Evolutionary conservation across 2,888 invertebrate genomes (phyloP).

Genomic region (Dolomedes plantarius): DNA sequence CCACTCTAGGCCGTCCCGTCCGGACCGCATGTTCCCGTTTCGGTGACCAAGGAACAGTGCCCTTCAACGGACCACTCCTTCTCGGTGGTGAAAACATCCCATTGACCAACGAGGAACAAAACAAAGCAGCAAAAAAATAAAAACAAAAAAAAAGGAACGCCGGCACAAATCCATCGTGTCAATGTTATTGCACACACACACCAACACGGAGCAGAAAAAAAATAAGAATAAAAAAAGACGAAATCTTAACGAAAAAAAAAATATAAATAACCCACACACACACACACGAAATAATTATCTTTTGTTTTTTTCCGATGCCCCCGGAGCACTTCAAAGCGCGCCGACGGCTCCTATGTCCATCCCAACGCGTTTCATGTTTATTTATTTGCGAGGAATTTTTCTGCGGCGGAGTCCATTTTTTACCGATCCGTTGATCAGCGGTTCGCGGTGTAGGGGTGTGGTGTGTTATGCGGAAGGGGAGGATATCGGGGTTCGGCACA

Average conservation of each 20-base stretch:
- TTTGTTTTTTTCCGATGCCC: background rate
- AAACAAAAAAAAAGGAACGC: background rate
- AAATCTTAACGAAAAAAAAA: background rate
- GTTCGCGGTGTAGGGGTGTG: slow-evolving; percentile 15
- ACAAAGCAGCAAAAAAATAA: too few species aligned
- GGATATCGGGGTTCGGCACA: slow-evolving; percentile 38
- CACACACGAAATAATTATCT: slow-evolving; percentile 14
- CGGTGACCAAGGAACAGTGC: background rate
- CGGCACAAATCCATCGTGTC: background rate
- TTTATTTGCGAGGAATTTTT: slow-evolving; percentile 41
- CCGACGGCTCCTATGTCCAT: slow-evolving; percentile 55
- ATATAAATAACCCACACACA: slow-evolving; percentile 11
- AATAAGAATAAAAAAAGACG: background rate
- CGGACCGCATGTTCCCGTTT: too few species aligned
- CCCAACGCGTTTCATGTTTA: slow-evolving; percentile 55
- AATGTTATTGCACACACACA: background rate
- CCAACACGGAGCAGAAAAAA: slow-evolving; percentile 1
- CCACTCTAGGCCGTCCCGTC: too few species aligned
- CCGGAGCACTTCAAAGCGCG: slow-evolving; percentile 21
- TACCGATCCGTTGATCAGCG: background rate
- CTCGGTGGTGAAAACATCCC: background rate
- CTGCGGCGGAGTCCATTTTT: slow-evolving; percentile 2
- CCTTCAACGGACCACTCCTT: background rate
- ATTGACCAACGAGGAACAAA: background rate
- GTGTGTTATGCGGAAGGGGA: slow-evolving; percentile 40